These are phyloP conservation scores for Thecocarcelia acutangulata DNA, from an alignment of 2,888 invertebrate species.

Conservation along the genomic window DNA sequence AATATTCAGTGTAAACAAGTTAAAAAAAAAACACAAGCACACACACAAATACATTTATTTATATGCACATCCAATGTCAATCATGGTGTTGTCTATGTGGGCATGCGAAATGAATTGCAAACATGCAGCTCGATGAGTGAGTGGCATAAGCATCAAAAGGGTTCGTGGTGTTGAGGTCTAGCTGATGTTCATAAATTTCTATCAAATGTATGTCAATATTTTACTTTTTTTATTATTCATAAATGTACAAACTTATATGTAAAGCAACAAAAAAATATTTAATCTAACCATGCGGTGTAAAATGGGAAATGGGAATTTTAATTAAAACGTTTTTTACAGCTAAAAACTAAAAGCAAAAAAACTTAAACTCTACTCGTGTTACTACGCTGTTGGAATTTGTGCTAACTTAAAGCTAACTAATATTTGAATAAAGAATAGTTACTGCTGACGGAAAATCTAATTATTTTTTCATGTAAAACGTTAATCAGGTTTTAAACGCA, in stretches of 20 bases:
- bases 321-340: too few relatives aligned
- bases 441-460: too few relatives aligned
- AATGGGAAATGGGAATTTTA: neutral
- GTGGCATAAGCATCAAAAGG: too few relatives aligned
- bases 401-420: too few relatives aligned
- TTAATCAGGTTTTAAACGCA: too few relatives aligned
- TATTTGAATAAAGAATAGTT: too few relatives aligned
- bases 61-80: constrained; percentile 7
- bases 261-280: neutral
- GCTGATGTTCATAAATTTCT: neutral
- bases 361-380: too few relatives aligned
- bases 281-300: neutral
- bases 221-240: too few relatives aligned
- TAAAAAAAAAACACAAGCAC: neutral
- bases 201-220: constrained; percentile 5
- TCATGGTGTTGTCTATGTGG: constrained; percentile 19
- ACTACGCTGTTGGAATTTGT: too few relatives aligned
- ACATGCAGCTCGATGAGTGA: neutral
- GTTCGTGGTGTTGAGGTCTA: neutral
- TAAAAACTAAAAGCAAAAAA: too few relatives aligned
- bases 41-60: neutral
- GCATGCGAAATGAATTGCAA: constrained; percentile 22
- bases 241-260: neutral
- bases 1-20: constrained; percentile 17
- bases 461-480: too few relatives aligned